A percentile compares a stretch with the other conserved stretches of the same genome.
These are phyloP conservation scores for Drosophila gunungcola DNA, from an alignment of 1,140 invertebrate genomes.

Conservation along the genomic window DNA sequence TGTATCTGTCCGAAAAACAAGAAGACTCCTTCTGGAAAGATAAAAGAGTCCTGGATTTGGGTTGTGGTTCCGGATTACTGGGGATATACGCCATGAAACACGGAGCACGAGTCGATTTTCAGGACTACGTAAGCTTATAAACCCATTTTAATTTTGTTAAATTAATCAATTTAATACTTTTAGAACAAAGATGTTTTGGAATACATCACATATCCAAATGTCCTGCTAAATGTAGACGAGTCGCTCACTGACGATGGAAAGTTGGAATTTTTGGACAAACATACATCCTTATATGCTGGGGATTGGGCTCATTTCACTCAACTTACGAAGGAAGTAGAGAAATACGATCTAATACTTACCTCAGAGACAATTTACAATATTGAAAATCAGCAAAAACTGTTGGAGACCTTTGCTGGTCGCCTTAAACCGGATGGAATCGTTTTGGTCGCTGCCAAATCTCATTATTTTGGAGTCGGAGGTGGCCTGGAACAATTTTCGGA, in stretches of 20 bases:
- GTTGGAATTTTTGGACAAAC: constrained; percentile 70
- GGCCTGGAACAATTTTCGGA: constrained; percentile 90
- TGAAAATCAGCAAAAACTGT: constrained; percentile 91
- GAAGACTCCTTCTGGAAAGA: constrained; percentile 37
- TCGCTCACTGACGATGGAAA: constrained; percentile 79
- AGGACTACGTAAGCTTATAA: constrained; percentile 93
- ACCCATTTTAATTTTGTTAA: constrained; percentile 1
- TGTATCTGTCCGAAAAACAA: constrained; percentile 86
- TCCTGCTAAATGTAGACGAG: constrained; percentile 88
- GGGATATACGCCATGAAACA: constrained; percentile 90
- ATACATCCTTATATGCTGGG: constrained; percentile 90
- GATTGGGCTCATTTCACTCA: constrained; percentile 91
- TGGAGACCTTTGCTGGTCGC: constrained; percentile 88
- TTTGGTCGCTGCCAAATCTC: constrained; percentile 92
- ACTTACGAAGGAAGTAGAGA: constrained; percentile 85
- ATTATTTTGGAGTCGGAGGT: constrained; percentile 96
- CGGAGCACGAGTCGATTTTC: constrained; percentile 91
- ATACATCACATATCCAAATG: constrained; percentile 91
- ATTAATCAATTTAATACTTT: constrained; percentile 23
- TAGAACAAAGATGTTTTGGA: constrained; percentile 77
- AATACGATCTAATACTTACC: constrained; percentile 94
- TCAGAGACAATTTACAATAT: constrained; percentile 96
- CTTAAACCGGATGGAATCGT: constrained; percentile 89
- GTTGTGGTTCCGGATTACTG: constrained; percentile 93
- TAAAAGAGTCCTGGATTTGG: constrained; percentile 91